Base-by-base conservation (phyloP, 2,888 invertebrate genomes). In the Volucella inflata region DNA sequence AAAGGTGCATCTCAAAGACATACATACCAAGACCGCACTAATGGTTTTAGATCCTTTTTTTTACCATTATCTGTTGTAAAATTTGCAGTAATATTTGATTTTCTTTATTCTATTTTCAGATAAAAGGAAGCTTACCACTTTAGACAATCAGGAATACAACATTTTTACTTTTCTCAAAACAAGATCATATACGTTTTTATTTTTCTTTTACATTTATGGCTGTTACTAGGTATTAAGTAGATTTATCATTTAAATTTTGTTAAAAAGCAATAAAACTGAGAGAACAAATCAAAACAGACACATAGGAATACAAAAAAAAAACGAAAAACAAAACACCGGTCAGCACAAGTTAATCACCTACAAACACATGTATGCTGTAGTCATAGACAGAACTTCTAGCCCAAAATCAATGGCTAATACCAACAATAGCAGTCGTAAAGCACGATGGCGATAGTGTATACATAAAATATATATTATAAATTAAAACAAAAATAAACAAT, bases 381-480 rank as follows among this genome's bases (percentile, higher is more conserved):
- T 38, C 21, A 60, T 40, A 60, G 11, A 14, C 8, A 42, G 36
- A 53, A 12, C 14, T 46, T 17, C 16, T 38, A 40, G 57, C 12
- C 38, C 11, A 21, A n/a, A 38, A 38, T 48, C 64, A 57, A 74
- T 74, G 64, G 64, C 46, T 57, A 55, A 55, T 42, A 55, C 30
- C 2, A 74, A 64, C 38, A 55, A 21, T 46, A 40, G 74, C 48
- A 65, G 64, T 55, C 55, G 55, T 14, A 74, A 65, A 40, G 57
- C 64, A 14, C 48, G 74, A 65, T 74, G 74, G 74, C 74, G 72
- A 74, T 64, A 74, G 53, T 74, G 36, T 64, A 46, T 46, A 17
- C 21, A 46, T 46, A 53, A 74, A 46, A 11, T 14, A 30, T 6
- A 30, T 30, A 6, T 30, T 30, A 30, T 30, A 30, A 6, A 6